phyloP scores from a whole-genome alignment of 2,888 invertebrate genomes.

The Cheilosia vulpina region DNA sequence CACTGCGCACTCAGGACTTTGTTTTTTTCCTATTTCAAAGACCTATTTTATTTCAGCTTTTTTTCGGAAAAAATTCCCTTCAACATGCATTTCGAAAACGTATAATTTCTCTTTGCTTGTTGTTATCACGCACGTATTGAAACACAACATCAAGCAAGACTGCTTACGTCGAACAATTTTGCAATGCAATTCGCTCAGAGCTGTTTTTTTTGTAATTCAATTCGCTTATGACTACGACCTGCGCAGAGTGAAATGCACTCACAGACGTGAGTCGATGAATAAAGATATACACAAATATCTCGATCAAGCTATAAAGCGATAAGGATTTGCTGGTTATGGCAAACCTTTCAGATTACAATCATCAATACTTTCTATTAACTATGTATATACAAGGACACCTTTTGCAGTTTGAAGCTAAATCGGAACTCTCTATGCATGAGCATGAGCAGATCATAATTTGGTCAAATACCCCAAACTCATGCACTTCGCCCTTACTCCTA shows the following conservation, averaged over 20 bases:
- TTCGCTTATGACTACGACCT: background rate
- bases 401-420: no score
- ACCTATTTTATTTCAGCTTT: no score
- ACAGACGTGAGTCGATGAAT: constrained; percentile 18
- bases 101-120: background rate
- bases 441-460: background rate
- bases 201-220: background rate
- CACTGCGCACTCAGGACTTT: no score
- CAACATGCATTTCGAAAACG: no score
- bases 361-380: background rate
- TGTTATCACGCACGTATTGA: background rate
- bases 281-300: background rate
- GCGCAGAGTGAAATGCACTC: constrained; percentile 6
- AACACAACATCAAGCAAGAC: background rate
- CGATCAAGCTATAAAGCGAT: constrained; percentile 14
- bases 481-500: background rate
- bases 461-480: background rate
- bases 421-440: no score
- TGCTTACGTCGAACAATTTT: background rate
- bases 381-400: no score
- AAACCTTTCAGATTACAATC: no score
- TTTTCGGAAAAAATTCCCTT: no score
- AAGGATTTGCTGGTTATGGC: background rate
- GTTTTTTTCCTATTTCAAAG: no score
- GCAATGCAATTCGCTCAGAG: background rate